These are phyloP conservation scores for Dryobates pubescens DNA, from an alignment of 2,797 vertebrate genomes.

Conservation along the genomic window DNA sequence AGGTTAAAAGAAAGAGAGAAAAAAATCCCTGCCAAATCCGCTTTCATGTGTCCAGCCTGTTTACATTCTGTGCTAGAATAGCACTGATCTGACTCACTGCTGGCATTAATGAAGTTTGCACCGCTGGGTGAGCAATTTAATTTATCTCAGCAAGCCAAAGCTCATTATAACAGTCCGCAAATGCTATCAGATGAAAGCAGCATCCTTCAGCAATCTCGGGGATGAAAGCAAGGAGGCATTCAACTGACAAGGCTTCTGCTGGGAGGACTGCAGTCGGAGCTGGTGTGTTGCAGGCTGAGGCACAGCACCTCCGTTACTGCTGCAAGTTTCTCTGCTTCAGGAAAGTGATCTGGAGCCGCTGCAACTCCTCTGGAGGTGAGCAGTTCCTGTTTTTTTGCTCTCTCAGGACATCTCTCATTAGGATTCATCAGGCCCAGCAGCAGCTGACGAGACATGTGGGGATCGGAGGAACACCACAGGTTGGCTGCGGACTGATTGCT, in stretches of 20 bases:
- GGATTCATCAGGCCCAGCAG: background rate
- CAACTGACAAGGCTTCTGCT: conserved; percentile 7
- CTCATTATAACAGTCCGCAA: conserved; percentile 48
- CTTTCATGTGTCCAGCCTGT: conserved; percentile 50
- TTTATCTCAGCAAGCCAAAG: conserved; percentile 56
- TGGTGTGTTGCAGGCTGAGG: background rate
- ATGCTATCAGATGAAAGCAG: conserved; percentile 59
- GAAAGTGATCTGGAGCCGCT: background rate
- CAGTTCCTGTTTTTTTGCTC: background rate
- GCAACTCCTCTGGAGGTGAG: background rate
- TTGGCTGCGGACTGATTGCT: accelerated
- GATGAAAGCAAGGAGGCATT: conserved; percentile 48
- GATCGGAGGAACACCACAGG: background rate
- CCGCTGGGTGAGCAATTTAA: conserved; percentile 55
- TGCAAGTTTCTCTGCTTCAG: accelerated
- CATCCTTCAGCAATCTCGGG: conserved; percentile 35
- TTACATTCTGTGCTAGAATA: conserved; percentile 27
- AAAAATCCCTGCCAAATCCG: background rate
- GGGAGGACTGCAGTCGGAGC: background rate
- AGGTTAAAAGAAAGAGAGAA: background rate
- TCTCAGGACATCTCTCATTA: background rate
- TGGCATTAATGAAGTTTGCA: conserved; percentile 62
- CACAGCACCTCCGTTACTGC: background rate
- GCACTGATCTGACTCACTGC: background rate
- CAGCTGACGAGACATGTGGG: background rate